Percentiles rank a stretch among this genome's conserved stretches.
phyloP scores from a whole-genome alignment of 1,140 invertebrate species.

The Calliopsis andreniformis region DNA sequence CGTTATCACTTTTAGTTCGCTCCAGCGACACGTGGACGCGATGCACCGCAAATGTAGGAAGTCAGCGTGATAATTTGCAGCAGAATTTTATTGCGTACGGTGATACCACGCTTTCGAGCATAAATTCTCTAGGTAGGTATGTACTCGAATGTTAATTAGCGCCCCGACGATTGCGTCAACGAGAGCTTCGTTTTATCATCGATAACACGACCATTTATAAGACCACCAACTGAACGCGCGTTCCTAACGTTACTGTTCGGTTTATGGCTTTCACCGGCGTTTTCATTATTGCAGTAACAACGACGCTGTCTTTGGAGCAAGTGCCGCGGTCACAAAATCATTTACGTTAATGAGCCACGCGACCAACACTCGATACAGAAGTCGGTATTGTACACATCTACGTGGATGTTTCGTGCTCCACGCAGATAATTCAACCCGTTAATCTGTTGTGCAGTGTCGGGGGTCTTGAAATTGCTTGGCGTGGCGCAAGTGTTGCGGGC shows the following conservation, averaged over 20 bases:
- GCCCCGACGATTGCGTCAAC: background rate
- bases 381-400: background rate
- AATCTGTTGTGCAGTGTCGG: background rate
- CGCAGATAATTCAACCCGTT: slow-evolving; percentile 24
- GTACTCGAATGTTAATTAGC: background rate
- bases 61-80: background rate
- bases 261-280: too few species aligned
- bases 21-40: background rate
- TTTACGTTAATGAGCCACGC: slow-evolving; percentile 36
- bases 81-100: slow-evolving; percentile 12
- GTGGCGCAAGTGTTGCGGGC: background rate
- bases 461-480: background rate
- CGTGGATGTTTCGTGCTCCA: background rate
- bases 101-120: background rate
- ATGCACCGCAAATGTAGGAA: slow-evolving; percentile 29
- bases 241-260: too few species aligned
- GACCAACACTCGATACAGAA: slow-evolving; percentile 8
- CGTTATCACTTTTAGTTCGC: slow-evolving; percentile 55
- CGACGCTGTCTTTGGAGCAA: slow-evolving; percentile 9
- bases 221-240: background rate
- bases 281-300: background rate
- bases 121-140: background rate
- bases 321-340: slow-evolving; percentile 10
- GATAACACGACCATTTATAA: background rate
- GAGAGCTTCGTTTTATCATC: background rate